Conservation (phyloP, 2,113 vertebrate genomes). For the Cygnus buccinator region DNA sequence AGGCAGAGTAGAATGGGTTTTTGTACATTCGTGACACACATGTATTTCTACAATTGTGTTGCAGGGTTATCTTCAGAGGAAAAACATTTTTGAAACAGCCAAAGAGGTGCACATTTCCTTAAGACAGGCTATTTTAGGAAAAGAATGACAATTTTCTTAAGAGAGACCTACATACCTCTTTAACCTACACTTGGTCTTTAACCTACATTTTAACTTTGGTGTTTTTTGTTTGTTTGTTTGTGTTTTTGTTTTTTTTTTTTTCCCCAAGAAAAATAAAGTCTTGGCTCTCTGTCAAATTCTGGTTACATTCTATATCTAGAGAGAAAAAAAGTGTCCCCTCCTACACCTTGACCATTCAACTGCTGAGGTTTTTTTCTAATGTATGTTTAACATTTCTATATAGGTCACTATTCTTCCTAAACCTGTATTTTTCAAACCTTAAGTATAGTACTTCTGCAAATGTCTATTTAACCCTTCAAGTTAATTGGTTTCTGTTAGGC, state of each 20-base stretch:
- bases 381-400: constrained; percentile 38
- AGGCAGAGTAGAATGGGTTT: background rate
- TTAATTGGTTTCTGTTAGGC: constrained; percentile 61
- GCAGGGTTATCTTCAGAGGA: background rate
- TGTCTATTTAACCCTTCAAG: constrained; percentile 39
- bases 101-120: background rate
- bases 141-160: background rate
- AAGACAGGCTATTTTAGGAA: background rate
- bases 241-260: background rate
- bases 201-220: background rate
- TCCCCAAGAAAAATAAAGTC: background rate
- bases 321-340: background rate
- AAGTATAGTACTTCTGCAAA: constrained; percentile 46
- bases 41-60: background rate
- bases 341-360: background rate
- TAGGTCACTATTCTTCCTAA: constrained; percentile 32
- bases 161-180: background rate
- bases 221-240: no score
- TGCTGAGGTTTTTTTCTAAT: background rate
- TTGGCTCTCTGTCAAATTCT: background rate
- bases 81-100: background rate
- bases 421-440: constrained; percentile 34
- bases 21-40: background rate
- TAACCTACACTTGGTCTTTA: background rate
- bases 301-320: background rate